phyloP scores from a whole-genome alignment of 2,888 invertebrate species.

The Cheilosia grossa region DNA sequence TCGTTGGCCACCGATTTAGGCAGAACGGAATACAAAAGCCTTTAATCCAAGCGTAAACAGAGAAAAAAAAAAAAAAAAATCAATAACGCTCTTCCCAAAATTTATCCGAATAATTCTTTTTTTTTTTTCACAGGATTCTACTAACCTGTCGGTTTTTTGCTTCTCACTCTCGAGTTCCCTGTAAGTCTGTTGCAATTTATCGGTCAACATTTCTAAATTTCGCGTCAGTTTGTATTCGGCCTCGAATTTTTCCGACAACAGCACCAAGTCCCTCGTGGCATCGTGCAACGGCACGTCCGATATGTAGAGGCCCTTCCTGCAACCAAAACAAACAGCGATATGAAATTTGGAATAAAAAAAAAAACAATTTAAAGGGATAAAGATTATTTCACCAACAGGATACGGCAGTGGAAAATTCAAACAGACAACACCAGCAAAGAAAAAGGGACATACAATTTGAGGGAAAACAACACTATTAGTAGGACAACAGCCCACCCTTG shows the following conservation, averaged over 20 bases:
- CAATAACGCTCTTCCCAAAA: constrained; percentile 72
- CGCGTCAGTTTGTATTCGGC: constrained; percentile 98
- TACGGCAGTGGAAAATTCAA: constrained; percentile 40
- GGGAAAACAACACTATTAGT: constrained; percentile 22
- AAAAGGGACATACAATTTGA: constrained; percentile 47
- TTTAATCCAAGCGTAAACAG: constrained; percentile 81
- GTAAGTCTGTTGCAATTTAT: constrained; percentile 97
- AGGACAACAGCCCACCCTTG: constrained; percentile 31
- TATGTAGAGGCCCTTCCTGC: constrained; percentile 94
- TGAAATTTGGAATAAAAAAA: constrained; percentile 37
- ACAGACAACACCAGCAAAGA: constrained; percentile 27
- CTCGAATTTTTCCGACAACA: constrained; percentile 98
- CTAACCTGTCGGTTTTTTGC: constrained; percentile 96
- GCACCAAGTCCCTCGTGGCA: constrained; percentile 96
- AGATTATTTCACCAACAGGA: constrained; percentile 49
- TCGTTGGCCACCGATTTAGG: constrained; percentile 98
- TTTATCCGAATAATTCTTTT: constrained; percentile 65
- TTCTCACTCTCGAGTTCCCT: constrained; percentile 96
- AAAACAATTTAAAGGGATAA: constrained; percentile 52
- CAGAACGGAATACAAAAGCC: constrained; percentile 95
- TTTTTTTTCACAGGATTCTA: constrained; percentile 2
- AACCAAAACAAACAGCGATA: constrained; percentile 75
- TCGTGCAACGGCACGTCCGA: constrained; percentile 98
- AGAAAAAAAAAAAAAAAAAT: constrained; percentile 38
- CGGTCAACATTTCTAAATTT: constrained; percentile 96